These are phyloP conservation scores for Chymomyza costata DNA, from an alignment of 1,140 invertebrate species.

Conservation along the genomic window DNA sequence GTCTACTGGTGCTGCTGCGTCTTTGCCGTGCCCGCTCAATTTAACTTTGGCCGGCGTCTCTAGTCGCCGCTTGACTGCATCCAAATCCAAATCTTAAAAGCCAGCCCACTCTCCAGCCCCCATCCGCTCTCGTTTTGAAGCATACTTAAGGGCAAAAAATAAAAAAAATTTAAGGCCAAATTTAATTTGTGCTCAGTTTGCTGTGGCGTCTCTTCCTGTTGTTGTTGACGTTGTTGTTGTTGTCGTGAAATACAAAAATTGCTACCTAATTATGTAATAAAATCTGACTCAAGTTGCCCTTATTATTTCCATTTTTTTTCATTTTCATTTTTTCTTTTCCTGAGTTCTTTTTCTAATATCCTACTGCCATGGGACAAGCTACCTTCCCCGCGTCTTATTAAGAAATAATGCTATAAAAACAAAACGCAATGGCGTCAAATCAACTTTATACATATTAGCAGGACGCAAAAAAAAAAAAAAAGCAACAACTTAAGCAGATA, in stretches of 20 bases:
- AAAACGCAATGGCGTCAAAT: slow-evolving; percentile 59
- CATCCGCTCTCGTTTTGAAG: background rate
- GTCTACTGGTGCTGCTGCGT: too few relatives aligned
- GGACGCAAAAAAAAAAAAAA: slow-evolving; percentile 1
- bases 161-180: slow-evolving; percentile 59
- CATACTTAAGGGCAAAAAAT: slow-evolving; percentile 9
- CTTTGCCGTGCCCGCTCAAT: slow-evolving; percentile 55
- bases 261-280: slow-evolving; percentile 73
- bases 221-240: slow-evolving; percentile 9
- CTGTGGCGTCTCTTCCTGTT: slow-evolving; percentile 20
- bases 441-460: slow-evolving; percentile 52
- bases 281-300: slow-evolving; percentile 71
- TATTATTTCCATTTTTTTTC: slow-evolving; percentile 43
- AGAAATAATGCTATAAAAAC: slow-evolving; percentile 65
- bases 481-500: slow-evolving; percentile 1
- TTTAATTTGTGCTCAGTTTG: slow-evolving; percentile 67
- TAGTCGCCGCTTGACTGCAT: too few relatives aligned
- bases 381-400: slow-evolving; percentile 51
- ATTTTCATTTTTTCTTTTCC: background rate
- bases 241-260: slow-evolving; percentile 63
- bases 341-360: slow-evolving; percentile 19
- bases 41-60: slow-evolving; percentile 41
- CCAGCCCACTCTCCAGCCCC: background rate
- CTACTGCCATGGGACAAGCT: background rate
- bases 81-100: too few relatives aligned